Evolutionary conservation across 2,113 vertebrate genomes (phyloP).

Genomic region (Burhinus bistriatus): DNA sequence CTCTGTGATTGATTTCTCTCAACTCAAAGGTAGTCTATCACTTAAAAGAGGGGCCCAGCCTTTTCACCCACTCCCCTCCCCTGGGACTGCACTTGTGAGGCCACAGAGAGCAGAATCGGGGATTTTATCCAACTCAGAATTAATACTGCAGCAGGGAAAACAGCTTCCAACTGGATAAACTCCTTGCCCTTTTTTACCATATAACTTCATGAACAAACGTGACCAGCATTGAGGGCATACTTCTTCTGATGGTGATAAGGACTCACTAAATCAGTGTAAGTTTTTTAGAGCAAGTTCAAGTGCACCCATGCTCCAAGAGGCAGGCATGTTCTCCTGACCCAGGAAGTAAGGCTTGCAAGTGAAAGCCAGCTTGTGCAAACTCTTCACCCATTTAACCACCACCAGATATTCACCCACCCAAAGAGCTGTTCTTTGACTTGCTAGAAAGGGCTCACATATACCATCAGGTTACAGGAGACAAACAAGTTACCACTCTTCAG

Average conservation of each 20-base stretch:
- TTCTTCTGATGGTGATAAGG: neutral
- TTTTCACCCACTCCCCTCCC: neutral
- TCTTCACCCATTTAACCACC: neutral
- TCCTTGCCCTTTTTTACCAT: neutral
- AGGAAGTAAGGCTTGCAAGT: neutral
- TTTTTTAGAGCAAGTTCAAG: neutral
- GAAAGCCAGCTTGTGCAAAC: neutral
- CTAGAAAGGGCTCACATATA: neutral
- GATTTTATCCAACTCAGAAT: neutral
- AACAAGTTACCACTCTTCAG: neutral
- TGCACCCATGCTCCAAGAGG: neutral
- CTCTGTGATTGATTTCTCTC: neutral
- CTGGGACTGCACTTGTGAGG: neutral
- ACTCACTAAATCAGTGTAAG: neutral
- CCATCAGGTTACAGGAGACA: neutral
- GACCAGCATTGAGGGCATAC: neutral
- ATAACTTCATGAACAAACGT: neutral
- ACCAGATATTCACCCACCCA: neutral
- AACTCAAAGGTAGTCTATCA: neutral
- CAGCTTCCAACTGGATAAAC: neutral
- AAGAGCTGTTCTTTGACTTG: neutral
- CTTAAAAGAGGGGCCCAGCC: neutral
- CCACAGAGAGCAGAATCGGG: neutral
- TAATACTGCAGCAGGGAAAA: neutral
- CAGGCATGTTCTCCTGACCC: neutral